phyloP scores from a whole-genome alignment of 2,113 vertebrate genomes.

The Lamprologus speciosus region DNA sequence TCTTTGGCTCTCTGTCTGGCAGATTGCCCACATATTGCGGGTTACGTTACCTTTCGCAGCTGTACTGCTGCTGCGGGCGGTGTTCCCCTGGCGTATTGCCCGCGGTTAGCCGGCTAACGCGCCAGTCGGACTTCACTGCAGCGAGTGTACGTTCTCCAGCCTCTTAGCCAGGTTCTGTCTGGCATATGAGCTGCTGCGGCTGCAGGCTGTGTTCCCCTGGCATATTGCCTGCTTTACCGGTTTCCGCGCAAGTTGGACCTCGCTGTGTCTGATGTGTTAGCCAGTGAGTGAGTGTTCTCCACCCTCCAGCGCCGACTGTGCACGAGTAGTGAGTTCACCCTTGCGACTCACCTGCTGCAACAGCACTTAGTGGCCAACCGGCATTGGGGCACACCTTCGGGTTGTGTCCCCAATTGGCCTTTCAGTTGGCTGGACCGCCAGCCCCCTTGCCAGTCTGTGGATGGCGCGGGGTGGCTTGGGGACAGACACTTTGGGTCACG shows the following conservation, averaged over 20 bases:
- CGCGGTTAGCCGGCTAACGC: neutral
- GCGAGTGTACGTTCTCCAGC: neutral
- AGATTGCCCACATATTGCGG: neutral
- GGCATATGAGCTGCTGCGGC: neutral
- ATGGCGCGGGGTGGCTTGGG: neutral
- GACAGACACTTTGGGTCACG: neutral
- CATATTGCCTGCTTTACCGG: too few relatives aligned
- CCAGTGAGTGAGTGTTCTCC: neutral
- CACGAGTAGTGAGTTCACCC: accelerated
- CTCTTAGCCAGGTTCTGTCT: neutral
- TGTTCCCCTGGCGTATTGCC: neutral
- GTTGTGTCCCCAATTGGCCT: neutral
- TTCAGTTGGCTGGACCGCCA: neutral
- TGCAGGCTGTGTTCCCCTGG: too few relatives aligned
- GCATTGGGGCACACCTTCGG: neutral
- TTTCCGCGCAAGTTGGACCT: neutral
- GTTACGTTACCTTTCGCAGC: neutral
- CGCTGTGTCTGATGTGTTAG: neutral
- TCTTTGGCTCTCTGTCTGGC: neutral
- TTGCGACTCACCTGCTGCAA: neutral
- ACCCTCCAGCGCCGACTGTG: neutral
- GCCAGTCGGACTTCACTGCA: neutral
- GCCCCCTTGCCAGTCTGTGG: neutral
- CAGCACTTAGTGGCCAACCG: neutral
- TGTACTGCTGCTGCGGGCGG: neutral